Conservation (phyloP, 2,113 vertebrate genomes). For the Gallinago media region DNA sequence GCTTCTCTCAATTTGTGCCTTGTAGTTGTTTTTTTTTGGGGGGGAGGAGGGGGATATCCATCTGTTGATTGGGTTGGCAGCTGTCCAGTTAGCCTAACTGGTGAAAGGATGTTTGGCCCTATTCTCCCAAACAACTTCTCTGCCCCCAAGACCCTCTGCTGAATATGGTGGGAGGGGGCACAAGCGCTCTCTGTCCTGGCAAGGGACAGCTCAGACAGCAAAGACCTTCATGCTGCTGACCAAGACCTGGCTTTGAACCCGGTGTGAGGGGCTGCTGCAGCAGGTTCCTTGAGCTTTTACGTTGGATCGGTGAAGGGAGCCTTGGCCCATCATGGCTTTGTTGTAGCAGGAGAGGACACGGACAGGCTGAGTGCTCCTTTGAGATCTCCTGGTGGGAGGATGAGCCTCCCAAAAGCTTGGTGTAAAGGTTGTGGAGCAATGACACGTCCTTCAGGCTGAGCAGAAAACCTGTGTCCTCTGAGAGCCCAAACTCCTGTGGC, state of each 20-base stretch:
- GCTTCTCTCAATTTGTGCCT: not conserved
- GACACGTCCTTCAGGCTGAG: accelerated
- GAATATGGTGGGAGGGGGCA: accelerated
- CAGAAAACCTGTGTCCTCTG: accelerated
- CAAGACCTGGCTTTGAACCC: not conserved
- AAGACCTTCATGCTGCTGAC: not conserved
- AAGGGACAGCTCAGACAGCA: not conserved
- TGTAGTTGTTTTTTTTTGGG: not conserved
- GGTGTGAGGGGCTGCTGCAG: not conserved
- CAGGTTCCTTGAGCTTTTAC: not conserved
- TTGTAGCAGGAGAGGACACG: not conserved
- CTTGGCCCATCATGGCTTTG: accelerated
- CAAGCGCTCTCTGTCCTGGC: not conserved
- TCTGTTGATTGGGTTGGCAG: not conserved
- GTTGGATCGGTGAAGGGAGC: not conserved
- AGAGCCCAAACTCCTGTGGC: not conserved
- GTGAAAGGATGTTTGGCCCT: not conserved
- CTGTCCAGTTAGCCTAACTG: not conserved
- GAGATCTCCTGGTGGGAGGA: not conserved
- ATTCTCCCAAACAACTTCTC: accelerated
- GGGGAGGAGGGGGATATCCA: accelerated
- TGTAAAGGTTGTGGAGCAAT: not conserved
- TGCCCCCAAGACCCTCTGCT: not conserved
- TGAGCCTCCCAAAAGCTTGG: accelerated
- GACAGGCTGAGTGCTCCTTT: not conserved